Evolutionary conservation across 2,888 invertebrate genomes (phyloP).

Genomic region (Sminthurinus aureus): DNA sequence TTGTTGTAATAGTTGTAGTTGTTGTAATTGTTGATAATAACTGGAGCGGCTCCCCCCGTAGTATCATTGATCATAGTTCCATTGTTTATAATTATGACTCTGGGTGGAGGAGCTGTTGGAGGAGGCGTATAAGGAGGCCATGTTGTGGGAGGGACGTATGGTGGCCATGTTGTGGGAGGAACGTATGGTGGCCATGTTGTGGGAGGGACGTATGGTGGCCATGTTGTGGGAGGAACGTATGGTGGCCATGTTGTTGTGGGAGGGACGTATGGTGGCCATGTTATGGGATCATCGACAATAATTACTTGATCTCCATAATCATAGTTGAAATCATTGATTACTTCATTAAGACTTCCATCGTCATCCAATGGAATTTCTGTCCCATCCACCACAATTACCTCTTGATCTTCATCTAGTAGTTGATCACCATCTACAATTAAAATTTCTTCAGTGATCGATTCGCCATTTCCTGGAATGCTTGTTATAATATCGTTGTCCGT

Average conservation of each 20-base stretch:
- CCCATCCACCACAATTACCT: constrained; percentile 30
- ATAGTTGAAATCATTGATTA: constrained; percentile 28
- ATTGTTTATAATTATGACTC: background rate
- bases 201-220: background rate
- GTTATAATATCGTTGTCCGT: background rate
- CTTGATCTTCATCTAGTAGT: background rate
- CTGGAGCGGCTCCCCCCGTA: background rate
- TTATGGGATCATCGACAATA: constrained; percentile 3
- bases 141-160: background rate
- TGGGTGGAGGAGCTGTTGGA: background rate
- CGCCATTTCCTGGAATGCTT: too few relatives aligned
- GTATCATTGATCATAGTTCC: background rate
- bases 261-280: background rate
- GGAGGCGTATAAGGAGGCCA: background rate
- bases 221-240: background rate
- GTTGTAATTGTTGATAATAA: constrained; percentile 34
- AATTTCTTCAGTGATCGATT: background rate
- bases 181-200: background rate
- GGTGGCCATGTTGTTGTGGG: background rate
- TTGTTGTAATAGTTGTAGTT: constrained; percentile 18
- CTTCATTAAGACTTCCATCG: background rate
- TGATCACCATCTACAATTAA: background rate
- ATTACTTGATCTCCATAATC: constrained; percentile 19
- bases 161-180: background rate
- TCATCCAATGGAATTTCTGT: constrained; percentile 12